phyloP scores from a whole-genome alignment of 2,888 invertebrate species.

The Teleiodes luculella region DNA sequence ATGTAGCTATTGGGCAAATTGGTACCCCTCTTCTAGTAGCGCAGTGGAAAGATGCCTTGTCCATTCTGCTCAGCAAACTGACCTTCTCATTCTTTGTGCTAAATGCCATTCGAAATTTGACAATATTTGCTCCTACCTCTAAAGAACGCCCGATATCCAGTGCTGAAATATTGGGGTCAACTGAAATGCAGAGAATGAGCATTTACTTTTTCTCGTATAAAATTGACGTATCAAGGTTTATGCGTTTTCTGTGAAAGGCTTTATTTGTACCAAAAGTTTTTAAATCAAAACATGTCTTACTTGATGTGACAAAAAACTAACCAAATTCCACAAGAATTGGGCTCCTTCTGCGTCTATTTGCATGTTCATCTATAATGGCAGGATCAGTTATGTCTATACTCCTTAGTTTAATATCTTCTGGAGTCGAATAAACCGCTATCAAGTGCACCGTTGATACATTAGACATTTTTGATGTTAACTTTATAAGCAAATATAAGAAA shows the following conservation, averaged over 20 bases:
- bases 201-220: too few relatives aligned
- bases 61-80: constrained; percentile 45
- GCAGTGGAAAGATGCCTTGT: constrained; percentile 52
- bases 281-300: too few relatives aligned
- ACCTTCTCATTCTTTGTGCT: constrained; percentile 44
- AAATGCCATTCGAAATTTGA: constrained; percentile 46
- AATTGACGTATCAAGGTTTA: too few relatives aligned
- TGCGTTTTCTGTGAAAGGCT: too few relatives aligned
- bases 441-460: too few relatives aligned
- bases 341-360: constrained; percentile 35
- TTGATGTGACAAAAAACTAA: constrained; percentile 22
- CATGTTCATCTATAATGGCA: constrained; percentile 21
- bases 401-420: not conserved
- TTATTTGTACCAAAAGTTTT: too few relatives aligned
- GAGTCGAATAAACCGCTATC: not conserved
- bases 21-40: constrained; percentile 76
- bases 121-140: constrained; percentile 68
- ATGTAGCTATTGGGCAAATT: constrained; percentile 85
- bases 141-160: constrained; percentile 68
- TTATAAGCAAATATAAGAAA: too few relatives aligned
- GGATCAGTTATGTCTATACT: not conserved
- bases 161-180: constrained; percentile 34
- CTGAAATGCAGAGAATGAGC: too few relatives aligned
- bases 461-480: too few relatives aligned
- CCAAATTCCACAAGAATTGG: constrained; percentile 46